These are phyloP conservation scores for Ormyrus labotus DNA, from an alignment of 2,888 invertebrate genomes.

Conservation along the genomic window DNA sequence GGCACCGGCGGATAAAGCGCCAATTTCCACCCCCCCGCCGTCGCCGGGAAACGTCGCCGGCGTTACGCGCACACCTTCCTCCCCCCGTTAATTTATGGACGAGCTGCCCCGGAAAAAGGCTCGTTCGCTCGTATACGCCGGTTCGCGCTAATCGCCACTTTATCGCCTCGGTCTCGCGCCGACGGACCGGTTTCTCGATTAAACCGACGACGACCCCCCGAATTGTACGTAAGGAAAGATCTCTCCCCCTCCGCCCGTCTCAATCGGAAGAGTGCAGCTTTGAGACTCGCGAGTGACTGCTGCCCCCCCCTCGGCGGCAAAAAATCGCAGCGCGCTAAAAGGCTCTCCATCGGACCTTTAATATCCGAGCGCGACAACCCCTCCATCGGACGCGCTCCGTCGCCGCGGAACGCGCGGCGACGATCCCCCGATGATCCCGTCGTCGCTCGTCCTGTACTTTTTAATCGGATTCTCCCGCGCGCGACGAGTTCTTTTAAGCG, in stretches of 20 bases:
- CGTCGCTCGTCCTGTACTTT: too few relatives aligned
- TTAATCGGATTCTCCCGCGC: too few relatives aligned
- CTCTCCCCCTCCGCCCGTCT: not conserved
- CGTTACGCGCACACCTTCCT: not conserved
- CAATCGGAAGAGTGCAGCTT: not conserved
- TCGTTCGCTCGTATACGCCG: not conserved
- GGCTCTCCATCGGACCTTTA: slow-evolving; percentile 61
- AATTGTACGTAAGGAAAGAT: not conserved
- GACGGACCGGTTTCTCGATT: not conserved
- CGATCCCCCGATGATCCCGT: too few relatives aligned
- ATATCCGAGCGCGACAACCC: slow-evolving; percentile 72
- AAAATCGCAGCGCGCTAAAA: not conserved
- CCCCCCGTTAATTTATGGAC: not conserved
- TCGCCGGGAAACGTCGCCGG: not conserved
- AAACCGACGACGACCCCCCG: not conserved
- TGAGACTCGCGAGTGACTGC: not conserved
- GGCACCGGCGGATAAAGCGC: not conserved
- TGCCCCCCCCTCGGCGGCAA: not conserved
- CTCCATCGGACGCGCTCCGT: slow-evolving; percentile 75
- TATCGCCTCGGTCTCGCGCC: not conserved
- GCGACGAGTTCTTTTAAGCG: too few relatives aligned
- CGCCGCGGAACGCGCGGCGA: slow-evolving; percentile 70
- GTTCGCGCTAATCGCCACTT: not conserved
- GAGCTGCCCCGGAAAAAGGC: not conserved
- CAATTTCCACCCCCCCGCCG: slow-evolving; percentile 12